Base-by-base conservation (phyloP, 2,113 vertebrate species). In the Solea senegalensis region DNA sequence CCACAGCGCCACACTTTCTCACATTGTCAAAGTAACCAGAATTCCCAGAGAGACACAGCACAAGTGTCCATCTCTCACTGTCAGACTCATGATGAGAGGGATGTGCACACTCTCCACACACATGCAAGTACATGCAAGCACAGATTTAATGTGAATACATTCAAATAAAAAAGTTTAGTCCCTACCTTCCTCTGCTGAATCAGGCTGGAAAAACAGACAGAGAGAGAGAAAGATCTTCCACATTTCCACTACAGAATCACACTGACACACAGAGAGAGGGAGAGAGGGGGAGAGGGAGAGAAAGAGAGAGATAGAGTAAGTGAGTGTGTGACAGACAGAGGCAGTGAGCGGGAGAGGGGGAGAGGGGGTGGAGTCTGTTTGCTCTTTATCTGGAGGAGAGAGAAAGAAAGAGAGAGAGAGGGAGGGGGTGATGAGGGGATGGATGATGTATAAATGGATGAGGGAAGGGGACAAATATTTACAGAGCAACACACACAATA, bases 131-230 rank as follows among this genome's bases (percentile, higher is more conserved):
- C 56, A 58, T n/a, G n/a, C 50, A 16, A 16, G 6, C 48, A 34
- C 12, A 34, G 15, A 45, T 69, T 34, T 15, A 34, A 68, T 4
- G 34, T n/a, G 26, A 56, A 27, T 21, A 43, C 26, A 64, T 50
- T 28, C 0, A 74, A 65, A 28, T 5, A 48, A 83, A 84, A 21
- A 90, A 91, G 83, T 85, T 86, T 1, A n/a, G 78, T 66, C 55
- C 92, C 90, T 93, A 94, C 94, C 94, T 92, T 94, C 94, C 90
- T 94, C 94, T 72, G 92, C 93, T 88, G 89, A 92, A 87, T 89
- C 86, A 15, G 90, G 81, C 91, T 93, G 93, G 80, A 94, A 74
- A 82, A 89, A 90, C 77, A 94, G 79, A 86, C 84, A 92, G 83
- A 94, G 90, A 80, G 71, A 91, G 81, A 94, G 81, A 88, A 93